phyloP scores from a whole-genome alignment of 2,888 invertebrate genomes.

The Lysandra bellargus region DNA sequence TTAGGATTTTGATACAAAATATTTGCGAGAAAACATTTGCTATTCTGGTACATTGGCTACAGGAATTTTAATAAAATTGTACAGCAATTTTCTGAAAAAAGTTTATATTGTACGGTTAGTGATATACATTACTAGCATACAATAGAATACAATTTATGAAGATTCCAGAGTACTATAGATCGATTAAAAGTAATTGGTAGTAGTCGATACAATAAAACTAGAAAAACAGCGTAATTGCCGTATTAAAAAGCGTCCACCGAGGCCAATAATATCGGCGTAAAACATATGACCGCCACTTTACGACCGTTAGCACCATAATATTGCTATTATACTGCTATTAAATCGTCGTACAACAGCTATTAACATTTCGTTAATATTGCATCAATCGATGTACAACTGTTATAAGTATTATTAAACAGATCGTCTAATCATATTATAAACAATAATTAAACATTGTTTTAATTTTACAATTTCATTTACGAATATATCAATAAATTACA shows the following conservation, averaged over 20 bases:
- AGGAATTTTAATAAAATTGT: background rate
- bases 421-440: background rate
- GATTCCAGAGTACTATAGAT: background rate
- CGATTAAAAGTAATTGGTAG: background rate
- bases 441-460: background rate
- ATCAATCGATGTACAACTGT: background rate
- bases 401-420: background rate
- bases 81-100: background rate
- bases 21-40: background rate
- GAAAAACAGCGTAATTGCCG: background rate
- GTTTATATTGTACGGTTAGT: background rate
- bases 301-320: conserved; percentile 48
- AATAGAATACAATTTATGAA: background rate
- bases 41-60: background rate
- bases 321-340: conserved; percentile 6
- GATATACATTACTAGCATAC: background rate
- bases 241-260: conserved; percentile 2
- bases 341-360: background rate
- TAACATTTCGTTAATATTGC: background rate
- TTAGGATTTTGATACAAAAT: background rate
- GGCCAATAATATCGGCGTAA: conserved; percentile 46
- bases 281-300: conserved; percentile 77
- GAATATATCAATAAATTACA: background rate
- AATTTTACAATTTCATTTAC: too few relatives aligned
- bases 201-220: background rate